Conservation (phyloP, 2,113 vertebrate species). For the Sinocyclocheilus rhinocerous region DNA sequence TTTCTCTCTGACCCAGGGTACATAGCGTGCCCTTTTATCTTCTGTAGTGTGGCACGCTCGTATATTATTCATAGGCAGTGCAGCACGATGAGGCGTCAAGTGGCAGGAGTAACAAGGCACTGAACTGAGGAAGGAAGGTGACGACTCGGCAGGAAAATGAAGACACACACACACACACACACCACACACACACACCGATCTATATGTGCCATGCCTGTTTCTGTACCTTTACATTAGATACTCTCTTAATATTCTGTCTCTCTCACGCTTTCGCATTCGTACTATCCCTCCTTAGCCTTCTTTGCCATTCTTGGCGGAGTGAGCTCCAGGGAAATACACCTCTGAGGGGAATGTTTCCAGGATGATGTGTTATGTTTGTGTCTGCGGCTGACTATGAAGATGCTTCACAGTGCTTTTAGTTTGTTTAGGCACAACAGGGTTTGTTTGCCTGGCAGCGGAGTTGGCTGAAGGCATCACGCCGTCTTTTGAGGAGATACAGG, state of each 20-base stretch:
- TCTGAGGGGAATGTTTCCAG: slow-evolving; percentile 41
- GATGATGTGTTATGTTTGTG: slow-evolving; percentile 48
- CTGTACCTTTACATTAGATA: slow-evolving; percentile 47
- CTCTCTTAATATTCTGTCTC: slow-evolving; percentile 36
- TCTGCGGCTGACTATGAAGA: slow-evolving; percentile 20
- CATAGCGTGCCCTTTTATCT: slow-evolving; percentile 77
- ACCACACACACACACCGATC: slow-evolving; percentile 5
- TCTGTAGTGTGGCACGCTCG: slow-evolving; percentile 74
- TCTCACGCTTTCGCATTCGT: slow-evolving; percentile 16
- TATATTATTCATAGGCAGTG: slow-evolving; percentile 82
- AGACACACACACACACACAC: slow-evolving; percentile 19
- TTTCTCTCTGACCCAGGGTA: slow-evolving; percentile 68
- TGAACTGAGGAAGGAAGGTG: slow-evolving; percentile 64
- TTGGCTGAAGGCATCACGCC: slow-evolving; percentile 23
- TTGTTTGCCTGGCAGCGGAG: slow-evolving; percentile 47
- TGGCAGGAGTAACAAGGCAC: slow-evolving; percentile 79
- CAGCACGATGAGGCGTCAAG: slow-evolving; percentile 73
- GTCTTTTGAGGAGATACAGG: slow-evolving; percentile 46
- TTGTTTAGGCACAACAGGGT: slow-evolving; percentile 48
- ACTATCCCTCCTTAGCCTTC: slow-evolving; percentile 20
- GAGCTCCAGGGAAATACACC: slow-evolving; percentile 41
- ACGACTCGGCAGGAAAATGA: slow-evolving; percentile 44
- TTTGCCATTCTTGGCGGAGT: slow-evolving; percentile 1
- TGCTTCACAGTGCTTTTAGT: slow-evolving; percentile 43
- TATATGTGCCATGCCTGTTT: slow-evolving; percentile 26